A percentile compares a stretch with the other conserved stretches of the same genome.
Conservation (phyloP, 2,888 invertebrate genomes). For the Reticulitermes lucifugus region DNA sequence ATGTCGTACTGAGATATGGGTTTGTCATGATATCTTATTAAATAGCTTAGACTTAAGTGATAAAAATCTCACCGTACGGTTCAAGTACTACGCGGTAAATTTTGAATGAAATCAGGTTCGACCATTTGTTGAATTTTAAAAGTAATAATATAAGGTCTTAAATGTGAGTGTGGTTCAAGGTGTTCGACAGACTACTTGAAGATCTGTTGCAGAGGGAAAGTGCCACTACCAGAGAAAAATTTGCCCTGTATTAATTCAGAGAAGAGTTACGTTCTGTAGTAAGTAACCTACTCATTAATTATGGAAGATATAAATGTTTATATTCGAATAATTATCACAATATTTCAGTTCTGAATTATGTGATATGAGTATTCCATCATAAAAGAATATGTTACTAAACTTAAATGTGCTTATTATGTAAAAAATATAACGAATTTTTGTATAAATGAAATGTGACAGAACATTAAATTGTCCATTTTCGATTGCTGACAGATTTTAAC, state of each 20-base stretch:
- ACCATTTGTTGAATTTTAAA: neutral
- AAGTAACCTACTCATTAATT: neutral
- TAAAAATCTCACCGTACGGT: neutral
- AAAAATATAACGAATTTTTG: no score
- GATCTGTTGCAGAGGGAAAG: slow-evolving; percentile 8
- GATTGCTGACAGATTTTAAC: no score
- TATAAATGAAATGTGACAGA: no score
- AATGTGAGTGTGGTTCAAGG: neutral
- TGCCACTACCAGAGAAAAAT: neutral
- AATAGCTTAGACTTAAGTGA: neutral
- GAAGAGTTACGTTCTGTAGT: neutral
- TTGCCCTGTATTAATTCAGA: neutral
- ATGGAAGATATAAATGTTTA: no score
- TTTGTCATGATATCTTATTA: neutral
- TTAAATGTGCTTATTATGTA: no score
- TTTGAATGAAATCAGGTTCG: neutral
- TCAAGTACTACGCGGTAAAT: slow-evolving; percentile 24
- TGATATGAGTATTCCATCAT: no score
- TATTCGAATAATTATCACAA: no score
- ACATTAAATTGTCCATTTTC: no score
- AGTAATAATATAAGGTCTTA: neutral
- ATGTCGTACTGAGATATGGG: neutral
- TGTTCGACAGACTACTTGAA: neutral
- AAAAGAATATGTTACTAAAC: no score
- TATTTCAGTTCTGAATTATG: no score